Evolutionary conservation across 1,140 invertebrate species (phyloP), one percentile per base, ranked within the genome.

Genomic region (Meloidogyne hapla): DNA sequence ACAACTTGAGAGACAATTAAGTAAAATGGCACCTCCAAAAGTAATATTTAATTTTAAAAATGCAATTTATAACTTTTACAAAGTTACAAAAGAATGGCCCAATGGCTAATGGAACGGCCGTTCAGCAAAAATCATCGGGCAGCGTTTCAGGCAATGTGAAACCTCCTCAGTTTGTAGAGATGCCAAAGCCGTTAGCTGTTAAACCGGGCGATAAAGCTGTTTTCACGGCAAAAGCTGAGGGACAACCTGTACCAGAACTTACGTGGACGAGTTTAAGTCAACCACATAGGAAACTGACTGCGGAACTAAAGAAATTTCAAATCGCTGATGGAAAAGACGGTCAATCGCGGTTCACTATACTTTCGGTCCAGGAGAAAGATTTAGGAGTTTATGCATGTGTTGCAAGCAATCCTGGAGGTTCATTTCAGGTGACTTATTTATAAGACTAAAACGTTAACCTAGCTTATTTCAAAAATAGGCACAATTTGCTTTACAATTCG

Each of bases 91-190:
- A 25, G 65, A 77, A 68, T 33, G 73, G 73, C n/a, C 62, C 63
- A 48, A 66, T 75, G 18, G 63, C 76, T 1, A 73, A 61, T 40
- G 45, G 61, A 15, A 75, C 26, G 42, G 45, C 78, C 33, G 15
- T 76, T 38, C 74, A 45, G 25, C 63, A 28, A 48, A n/a, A 45
- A n/a, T 6, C 33, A 33, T 33, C 33, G 9, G 38, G 25, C 42
- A 63, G 21, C 26, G 38, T 8, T 5, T 66, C 79, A 18, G 62
- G 61, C 48, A 71, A 61, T 23, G 66, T 74, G 18, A 74, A 80
- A 18, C 83, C 83, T 38, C 84, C 83, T 25, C 84, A 85, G 67
- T 84, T 85, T 78, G 28, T 76, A 13, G 82, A 84, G 13, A 71
- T 80, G 70, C 83, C 83, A 26, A 79, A 83, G 45, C 75, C 83